Conservation (phyloP, 2,113 vertebrate genomes). For the Charina bottae region DNA sequence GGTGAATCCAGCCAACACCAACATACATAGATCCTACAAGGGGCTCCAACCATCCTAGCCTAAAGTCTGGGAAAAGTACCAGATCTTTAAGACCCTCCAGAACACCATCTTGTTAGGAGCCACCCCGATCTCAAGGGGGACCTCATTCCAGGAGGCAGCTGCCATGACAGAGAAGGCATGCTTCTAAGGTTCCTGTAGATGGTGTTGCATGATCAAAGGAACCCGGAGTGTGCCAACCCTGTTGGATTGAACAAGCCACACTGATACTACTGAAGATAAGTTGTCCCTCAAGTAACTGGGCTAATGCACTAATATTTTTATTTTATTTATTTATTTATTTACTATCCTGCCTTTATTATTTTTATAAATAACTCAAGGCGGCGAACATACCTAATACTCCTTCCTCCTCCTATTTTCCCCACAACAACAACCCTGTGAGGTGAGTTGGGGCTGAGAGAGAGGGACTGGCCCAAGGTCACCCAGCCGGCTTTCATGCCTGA, state of each 20-base stretch:
- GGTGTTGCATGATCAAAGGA: background rate
- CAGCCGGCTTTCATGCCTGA: no score
- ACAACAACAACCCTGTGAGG: no score
- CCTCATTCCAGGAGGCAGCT: background rate
- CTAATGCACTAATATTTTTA: background rate
- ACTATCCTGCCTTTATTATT: no score
- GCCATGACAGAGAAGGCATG: background rate
- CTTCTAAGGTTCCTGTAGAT: background rate
- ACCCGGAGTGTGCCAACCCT: background rate
- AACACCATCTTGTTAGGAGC: background rate
- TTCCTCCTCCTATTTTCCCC: no score
- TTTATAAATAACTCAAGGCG: no score
- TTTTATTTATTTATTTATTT: no score
- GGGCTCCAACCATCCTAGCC: background rate
- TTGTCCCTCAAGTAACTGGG: background rate
- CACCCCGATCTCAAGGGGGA: background rate
- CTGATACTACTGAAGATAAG: background rate
- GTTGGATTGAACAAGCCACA: background rate
- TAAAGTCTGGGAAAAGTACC: background rate
- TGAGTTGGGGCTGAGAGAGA: no score
- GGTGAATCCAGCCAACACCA: background rate
- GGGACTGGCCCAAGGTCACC: no score
- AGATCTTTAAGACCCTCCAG: background rate
- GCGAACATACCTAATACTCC: no score
- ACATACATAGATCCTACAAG: background rate